Evolutionary conservation across 2,888 invertebrate genomes (phyloP), one percentile per base, ranked within the genome.

Genomic region (Silvanus unidentatus): DNA sequence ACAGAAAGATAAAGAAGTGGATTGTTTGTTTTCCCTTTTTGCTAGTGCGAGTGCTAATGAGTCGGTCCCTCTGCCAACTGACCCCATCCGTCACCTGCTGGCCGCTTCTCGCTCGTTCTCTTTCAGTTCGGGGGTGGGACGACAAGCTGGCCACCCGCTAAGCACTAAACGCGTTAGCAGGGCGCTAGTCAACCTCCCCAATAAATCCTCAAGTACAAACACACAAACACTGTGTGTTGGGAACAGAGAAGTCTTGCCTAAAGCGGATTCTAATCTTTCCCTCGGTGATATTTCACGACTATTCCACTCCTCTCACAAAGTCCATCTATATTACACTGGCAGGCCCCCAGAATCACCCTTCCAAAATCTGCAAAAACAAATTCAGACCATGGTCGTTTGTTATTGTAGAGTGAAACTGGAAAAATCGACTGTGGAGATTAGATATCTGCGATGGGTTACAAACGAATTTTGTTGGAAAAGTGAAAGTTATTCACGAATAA

Each of bases 231-330:
- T 42, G 41, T 49, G 50, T 61, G 59, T 56, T 60, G 62, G 64
- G 65, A 3, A 22, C 22, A 22, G 4, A 22, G 22, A n/a, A 22
- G 22, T 22, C 22, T 22, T 22, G 22, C 22, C 22, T 22, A 22
- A 66, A 67, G 66, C 66, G 68, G 66, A 68, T 66, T 68, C 66
- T 69, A 68, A 70, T 70, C 69, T 69, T 66, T 64, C 66, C 66
- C 65, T 59, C 60, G 69, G 68, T 59, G 65, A 70, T 70, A 70
- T 70, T 69, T 70, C 68, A 70, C 69, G 39, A 10, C 27, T 22
- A 12, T 32, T 32, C 32, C 32, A 32, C 32, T 12, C 54, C 59
- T 57, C 54, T 56, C 58, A 51, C 58, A 44, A 35, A 35, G 55
- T 52, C 60, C 62, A 60, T 62, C 62, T 59, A 59, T 63, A 60